phyloP scores from a whole-genome alignment of 2,888 invertebrate species.

The Petrolisthes manimaculis region DNA sequence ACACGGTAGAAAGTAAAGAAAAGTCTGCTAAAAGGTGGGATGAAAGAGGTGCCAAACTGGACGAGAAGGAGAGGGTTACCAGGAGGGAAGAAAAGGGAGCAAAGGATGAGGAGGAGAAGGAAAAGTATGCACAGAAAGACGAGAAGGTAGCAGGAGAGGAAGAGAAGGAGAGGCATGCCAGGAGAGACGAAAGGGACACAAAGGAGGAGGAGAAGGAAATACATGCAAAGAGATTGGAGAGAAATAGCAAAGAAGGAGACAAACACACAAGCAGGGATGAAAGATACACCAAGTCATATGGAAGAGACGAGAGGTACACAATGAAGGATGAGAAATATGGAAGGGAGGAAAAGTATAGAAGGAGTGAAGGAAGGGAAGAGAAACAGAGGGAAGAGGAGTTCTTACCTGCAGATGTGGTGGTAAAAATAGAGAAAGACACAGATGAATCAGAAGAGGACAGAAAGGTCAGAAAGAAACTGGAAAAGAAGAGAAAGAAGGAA shows the following conservation, averaged over 20 bases:
- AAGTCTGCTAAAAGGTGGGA: neutral
- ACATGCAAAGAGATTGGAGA: neutral
- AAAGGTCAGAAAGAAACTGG: conserved; percentile 2
- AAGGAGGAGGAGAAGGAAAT: neutral
- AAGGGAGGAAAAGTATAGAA: neutral
- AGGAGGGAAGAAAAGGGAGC: neutral
- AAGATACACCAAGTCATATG: neutral
- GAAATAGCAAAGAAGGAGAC: neutral
- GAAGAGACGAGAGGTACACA: neutral
- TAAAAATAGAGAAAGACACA: neutral
- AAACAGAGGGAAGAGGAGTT: conserved; percentile 21
- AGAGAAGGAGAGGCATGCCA: neutral
- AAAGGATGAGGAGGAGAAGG: neutral
- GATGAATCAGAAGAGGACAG: conserved; percentile 34
- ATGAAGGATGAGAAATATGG: neutral
- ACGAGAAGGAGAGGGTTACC: neutral
- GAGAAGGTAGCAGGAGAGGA: neutral
- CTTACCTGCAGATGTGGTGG: neutral
- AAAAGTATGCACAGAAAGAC: too few relatives aligned
- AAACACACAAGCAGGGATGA: neutral
- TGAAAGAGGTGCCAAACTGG: neutral
- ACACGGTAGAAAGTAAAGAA: conserved; percentile 18
- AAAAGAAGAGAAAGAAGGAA: conserved; percentile 34
- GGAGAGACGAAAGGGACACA: neutral
- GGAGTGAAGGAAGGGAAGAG: conserved; percentile 27